Conservation (phyloP, 2,113 vertebrate species). For the Thomomys bottae region DNA sequence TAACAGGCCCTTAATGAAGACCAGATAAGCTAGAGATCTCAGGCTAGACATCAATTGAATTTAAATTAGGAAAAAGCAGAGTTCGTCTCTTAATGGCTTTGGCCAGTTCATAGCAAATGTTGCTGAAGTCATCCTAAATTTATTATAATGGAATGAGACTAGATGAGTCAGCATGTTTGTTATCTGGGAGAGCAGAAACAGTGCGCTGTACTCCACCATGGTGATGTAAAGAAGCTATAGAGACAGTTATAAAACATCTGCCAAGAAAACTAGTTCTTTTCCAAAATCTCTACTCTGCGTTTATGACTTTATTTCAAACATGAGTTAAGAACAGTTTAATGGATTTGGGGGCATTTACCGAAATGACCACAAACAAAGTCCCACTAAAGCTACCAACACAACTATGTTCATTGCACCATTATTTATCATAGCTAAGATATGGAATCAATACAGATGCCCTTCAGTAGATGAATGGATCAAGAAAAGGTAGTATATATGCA, state of each 20-base stretch:
- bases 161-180: slow-evolving; percentile 55
- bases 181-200: background rate
- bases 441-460: too few relatives aligned
- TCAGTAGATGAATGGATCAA: too few relatives aligned
- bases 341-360: too few relatives aligned
- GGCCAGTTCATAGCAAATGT: slow-evolving; percentile 64
- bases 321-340: background rate
- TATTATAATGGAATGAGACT: slow-evolving; percentile 56
- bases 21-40: slow-evolving; percentile 57
- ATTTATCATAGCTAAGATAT: too few relatives aligned
- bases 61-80: slow-evolving; percentile 67
- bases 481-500: too few relatives aligned
- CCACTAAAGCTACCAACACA: too few relatives aligned
- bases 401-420: too few relatives aligned
- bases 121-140: slow-evolving; percentile 70
- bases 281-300: slow-evolving; percentile 31
- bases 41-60: slow-evolving; percentile 52
- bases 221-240: background rate
- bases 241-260: background rate
- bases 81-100: slow-evolving; percentile 58
- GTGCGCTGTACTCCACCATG: background rate
- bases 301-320: slow-evolving; percentile 10
- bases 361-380: too few relatives aligned
- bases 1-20: slow-evolving; percentile 71
- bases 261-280: background rate